Percentiles rank a stretch among this genome's conserved stretches.
These are phyloP conservation scores for Xanthorhoe designata DNA, from an alignment of 2,888 invertebrate species.

Conservation along the genomic window DNA sequence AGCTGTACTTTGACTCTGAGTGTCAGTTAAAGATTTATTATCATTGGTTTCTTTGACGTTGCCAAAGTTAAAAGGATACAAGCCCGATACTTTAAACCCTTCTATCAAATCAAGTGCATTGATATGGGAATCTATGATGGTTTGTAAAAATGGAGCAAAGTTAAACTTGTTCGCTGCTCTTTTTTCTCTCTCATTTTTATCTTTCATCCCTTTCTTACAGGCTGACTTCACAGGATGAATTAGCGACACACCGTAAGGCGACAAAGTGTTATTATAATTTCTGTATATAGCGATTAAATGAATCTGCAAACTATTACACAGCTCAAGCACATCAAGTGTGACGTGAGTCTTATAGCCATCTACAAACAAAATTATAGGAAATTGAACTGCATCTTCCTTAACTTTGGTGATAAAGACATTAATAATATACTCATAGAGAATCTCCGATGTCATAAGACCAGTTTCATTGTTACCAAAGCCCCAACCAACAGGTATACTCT, in stretches of 20 bases:
- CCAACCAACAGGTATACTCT: conserved; percentile 24
- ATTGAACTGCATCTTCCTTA: conserved; percentile 17
- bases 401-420: conserved; percentile 20
- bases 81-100: conserved; percentile 12
- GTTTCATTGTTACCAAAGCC: conserved; percentile 23
- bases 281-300: conserved; percentile 25
- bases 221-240: conserved; percentile 20
- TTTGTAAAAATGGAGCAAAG: conserved; percentile 21
- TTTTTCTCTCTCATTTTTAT: conserved; percentile 6
- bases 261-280: conserved; percentile 5
- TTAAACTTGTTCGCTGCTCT: conserved; percentile 5
- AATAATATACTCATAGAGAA: conserved; percentile 24
- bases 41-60: conserved; percentile 5
- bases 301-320: conserved; percentile 25
- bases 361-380: conserved; percentile 27
- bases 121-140: conserved; percentile 1
- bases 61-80: conserved; percentile 13
- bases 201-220: conserved; percentile 11
- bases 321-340: conserved; percentile 39
- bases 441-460: conserved; percentile 23
- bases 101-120: conserved; percentile 12
- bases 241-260: conserved; percentile 3
- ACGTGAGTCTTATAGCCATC: conserved; percentile 26
- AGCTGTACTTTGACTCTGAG: conserved; percentile 7
- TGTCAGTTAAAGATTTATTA: background rate